Conservation (phyloP, 2,888 invertebrate species). For the Malthinus flaveolus region DNA sequence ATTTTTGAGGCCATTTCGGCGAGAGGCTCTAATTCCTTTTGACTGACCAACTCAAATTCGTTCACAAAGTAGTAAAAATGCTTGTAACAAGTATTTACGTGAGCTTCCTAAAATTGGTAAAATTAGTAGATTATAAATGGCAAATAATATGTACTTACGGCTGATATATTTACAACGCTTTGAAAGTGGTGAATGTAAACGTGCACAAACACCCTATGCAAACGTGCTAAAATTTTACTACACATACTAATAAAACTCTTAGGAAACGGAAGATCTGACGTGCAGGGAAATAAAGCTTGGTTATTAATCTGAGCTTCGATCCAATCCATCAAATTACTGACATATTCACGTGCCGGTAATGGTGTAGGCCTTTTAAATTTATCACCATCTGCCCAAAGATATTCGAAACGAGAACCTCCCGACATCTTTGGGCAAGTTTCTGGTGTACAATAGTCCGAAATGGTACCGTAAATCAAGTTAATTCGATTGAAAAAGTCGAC, state of each 20-base stretch:
- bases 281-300: constrained; percentile 82
- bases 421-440: constrained; percentile 88
- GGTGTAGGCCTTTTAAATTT: constrained; percentile 78
- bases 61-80: constrained; percentile 92
- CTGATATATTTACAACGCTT: constrained; percentile 81
- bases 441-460: constrained; percentile 82
- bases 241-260: constrained; percentile 77
- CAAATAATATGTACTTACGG: constrained; percentile 62
- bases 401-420: constrained; percentile 87
- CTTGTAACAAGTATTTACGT: constrained; percentile 92
- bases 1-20: constrained; percentile 75
- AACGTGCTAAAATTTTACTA: constrained; percentile 83
- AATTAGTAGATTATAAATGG: not conserved
- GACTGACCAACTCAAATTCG: constrained; percentile 81
- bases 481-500: constrained; percentile 94
- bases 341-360: constrained; percentile 82
- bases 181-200: constrained; percentile 96
- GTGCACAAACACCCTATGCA: constrained; percentile 91
- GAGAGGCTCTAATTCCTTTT: constrained; percentile 84
- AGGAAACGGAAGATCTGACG: constrained; percentile 85
- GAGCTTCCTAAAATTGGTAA: constrained; percentile 71
- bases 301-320: constrained; percentile 89
- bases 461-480: constrained; percentile 88
- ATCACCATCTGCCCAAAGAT: constrained; percentile 86
- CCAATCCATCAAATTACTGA: constrained; percentile 88